These are phyloP conservation scores for Ancistrus triradiatus DNA, from an alignment of 2,113 vertebrate species.

Conservation along the genomic window DNA sequence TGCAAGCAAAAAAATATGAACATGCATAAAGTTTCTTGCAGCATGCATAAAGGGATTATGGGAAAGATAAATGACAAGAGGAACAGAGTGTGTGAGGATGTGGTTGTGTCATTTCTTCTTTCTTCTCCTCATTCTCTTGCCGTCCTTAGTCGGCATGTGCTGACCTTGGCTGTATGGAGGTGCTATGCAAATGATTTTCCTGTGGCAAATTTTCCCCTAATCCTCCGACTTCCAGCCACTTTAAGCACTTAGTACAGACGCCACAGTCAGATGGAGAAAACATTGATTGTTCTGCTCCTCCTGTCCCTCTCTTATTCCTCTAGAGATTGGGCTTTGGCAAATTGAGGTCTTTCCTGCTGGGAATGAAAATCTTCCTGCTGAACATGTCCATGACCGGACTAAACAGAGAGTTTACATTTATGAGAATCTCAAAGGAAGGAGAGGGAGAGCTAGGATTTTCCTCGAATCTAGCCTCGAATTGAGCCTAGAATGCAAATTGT, in stretches of 20 bases:
- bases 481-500: conserved; percentile 41
- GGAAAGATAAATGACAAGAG: conserved; percentile 28
- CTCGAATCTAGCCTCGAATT: conserved; percentile 26
- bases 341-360: conserved; percentile 41
- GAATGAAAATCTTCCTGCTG: conserved; percentile 40
- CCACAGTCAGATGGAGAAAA: conserved; percentile 28
- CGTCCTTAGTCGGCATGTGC: conserved; percentile 5
- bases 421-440: conserved; percentile 24
- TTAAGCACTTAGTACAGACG: conserved; percentile 42
- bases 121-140: background rate
- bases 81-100: background rate
- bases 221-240: conserved; percentile 24
- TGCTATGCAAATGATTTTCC: conserved; percentile 45
- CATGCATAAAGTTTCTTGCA: conserved; percentile 26
- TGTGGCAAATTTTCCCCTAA: conserved; percentile 44
- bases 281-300: conserved; percentile 31
- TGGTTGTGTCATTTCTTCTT: background rate
- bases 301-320: conserved; percentile 21
- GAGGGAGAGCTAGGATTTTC: conserved; percentile 9
- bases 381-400: conserved; percentile 35
- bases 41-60: conserved; percentile 27
- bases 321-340: conserved; percentile 37
- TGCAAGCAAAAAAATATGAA: conserved; percentile 19
- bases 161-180: conserved; percentile 43
- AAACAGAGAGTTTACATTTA: conserved; percentile 50